A percentile compares a stretch with the other conserved stretches of the same genome.
These are phyloP conservation scores for Heliconius eleuchia DNA, from an alignment of 1,140 invertebrate species.

Conservation along the genomic window DNA sequence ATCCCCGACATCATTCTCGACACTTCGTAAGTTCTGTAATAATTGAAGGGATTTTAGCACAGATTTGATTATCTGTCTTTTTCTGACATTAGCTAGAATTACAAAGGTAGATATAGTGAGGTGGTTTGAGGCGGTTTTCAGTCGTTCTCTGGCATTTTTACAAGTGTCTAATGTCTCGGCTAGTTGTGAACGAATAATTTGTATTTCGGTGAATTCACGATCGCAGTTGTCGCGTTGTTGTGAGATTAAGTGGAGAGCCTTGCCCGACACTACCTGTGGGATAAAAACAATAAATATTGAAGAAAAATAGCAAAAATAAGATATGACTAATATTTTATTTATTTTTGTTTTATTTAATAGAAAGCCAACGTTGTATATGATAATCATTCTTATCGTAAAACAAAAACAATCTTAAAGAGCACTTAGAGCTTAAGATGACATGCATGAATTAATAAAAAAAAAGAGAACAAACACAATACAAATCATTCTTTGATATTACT, in stretches of 20 bases:
- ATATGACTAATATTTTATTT: too few relatives aligned
- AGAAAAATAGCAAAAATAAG: too few relatives aligned
- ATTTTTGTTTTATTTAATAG: too few relatives aligned
- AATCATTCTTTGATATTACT: too few relatives aligned
- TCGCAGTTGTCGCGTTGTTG: constrained; percentile 94
- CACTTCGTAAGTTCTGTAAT: constrained; percentile 92
- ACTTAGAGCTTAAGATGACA: too few relatives aligned
- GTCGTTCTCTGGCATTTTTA: constrained; percentile 85
- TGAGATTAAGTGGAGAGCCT: constrained; percentile 94
- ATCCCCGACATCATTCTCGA: constrained; percentile 91
- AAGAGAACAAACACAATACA: too few relatives aligned
- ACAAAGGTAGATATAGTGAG: constrained; percentile 92
- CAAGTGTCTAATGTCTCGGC: constrained; percentile 87
- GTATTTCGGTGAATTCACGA: constrained; percentile 90
- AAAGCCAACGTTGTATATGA: too few relatives aligned
- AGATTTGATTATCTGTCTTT: constrained; percentile 89
- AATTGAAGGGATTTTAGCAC: constrained; percentile 90
- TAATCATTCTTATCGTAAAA: too few relatives aligned
- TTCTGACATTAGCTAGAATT: constrained; percentile 93
- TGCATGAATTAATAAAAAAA: too few relatives aligned
- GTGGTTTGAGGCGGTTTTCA: constrained; percentile 89
- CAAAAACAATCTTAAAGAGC: too few relatives aligned
- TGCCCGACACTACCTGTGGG: constrained; percentile 90
- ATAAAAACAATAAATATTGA: too few relatives aligned
- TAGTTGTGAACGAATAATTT: constrained; percentile 88